Base-by-base conservation (phyloP, 2,113 vertebrate species). In the Nyctereutes procyonoides region DNA sequence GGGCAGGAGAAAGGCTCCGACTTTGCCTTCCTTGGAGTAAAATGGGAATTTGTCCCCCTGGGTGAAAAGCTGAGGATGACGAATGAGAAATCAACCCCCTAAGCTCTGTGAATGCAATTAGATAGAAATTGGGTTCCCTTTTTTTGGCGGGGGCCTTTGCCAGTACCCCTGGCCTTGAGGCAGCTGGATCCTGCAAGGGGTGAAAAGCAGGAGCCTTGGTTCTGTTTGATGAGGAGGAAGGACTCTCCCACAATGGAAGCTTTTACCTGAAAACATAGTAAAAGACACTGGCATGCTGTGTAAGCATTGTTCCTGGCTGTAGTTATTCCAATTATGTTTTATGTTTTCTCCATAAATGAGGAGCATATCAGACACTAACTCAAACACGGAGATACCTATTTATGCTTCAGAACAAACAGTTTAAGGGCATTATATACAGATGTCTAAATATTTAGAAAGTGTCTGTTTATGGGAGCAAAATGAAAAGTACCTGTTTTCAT, bases 331-430 rank as follows among this genome's bases (percentile, higher is more conserved):
- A 98, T 98, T 98, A 98, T 97, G 98, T 98, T 98, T 98, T 98
- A 98, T 98, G 97, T 96, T 98, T 98, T 98, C 95, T 96, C 92
- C 81, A 97, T 98, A 98, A 98, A 98, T 98, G 96, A 98, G 98
- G 98, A 98, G 98, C 98, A 97, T 97, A 98, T 98, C 98, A 98
- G 98, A 97, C 97, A 98, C 95, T 99, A 98, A 99, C 98, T 99
- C 98, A 99, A 99, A 99, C 98, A 98, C 88, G 22, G 98, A 98
- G 98, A 98, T 98, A 98, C 98, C 98, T 99, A 99, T 99, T 99
- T 99, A 99, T 96, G 58, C 95, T 97, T 98, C 97, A 98, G 99
- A 99, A 99, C 99, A 99, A 99, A 99, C 99, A 99, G 98, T 99
- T 99, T 98, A 99, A 98, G 93, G 51, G 90, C 98, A 98, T 98